Base-by-base conservation (phyloP, 1,140 invertebrate genomes). In the Trichomalopsis sarcophagae region DNA sequence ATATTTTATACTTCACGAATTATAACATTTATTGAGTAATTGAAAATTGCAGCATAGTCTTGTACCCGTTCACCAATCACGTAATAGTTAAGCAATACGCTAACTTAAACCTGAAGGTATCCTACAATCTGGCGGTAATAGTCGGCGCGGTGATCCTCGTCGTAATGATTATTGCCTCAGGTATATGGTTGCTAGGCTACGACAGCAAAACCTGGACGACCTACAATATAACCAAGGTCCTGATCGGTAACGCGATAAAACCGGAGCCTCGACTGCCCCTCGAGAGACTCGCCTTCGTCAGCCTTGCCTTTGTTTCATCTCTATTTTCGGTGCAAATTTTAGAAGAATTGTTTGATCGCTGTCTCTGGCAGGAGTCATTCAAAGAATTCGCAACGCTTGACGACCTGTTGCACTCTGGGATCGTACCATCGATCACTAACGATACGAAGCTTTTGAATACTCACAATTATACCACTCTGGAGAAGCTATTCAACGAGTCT, bases 21-120 rank as follows among this genome's bases (percentile, higher is more conserved):
- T 36, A 36, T 1, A 50, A 50, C 6, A 62, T 44, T 7, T 44
- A n/a, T 6, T 62, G n/a, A 21, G 17, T 62, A 62, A n/a, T 62
- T 1, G 1, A 21, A 17, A 21, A 21, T 62, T 62, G 21, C 55
- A 84, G 76, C 14, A 84, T 80, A 7, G 73, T 78, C 14, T 10
- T 80, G 0, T 79, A 84, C 13, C 77, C 78, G n/a, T 71, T 66
- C 40, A 50, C 77, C 1, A 85, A 36, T 4, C 30, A 85, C 21
- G 33, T 85, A 0, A 71, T 85, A 11, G 21, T 81, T 4, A 81
- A 76, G 23, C 84, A 85, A 36, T 81, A 75, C 55, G 23, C 33
- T 10, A 66, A 75, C 6, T 6, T 6, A 62, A 17, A n/a, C 21
- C 77, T 33, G 44, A 62, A 62, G 81, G 21, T 84, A 7, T 84